A percentile compares a stretch with the other conserved stretches of the same genome.
Conservation (phyloP, 2,888 invertebrate species). For the Odontomyia ornata region DNA sequence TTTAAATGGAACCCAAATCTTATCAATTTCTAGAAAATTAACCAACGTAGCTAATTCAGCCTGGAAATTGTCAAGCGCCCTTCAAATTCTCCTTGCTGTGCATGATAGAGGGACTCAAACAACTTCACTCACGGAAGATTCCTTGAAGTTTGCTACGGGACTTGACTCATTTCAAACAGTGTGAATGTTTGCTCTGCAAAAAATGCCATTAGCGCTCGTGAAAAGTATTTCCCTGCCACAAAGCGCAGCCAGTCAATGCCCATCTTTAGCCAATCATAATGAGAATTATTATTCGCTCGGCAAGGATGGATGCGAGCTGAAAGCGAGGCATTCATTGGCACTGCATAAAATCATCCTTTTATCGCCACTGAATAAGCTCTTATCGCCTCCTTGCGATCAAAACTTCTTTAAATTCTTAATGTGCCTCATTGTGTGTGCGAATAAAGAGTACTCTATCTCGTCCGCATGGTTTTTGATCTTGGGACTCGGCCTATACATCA, state of each 20-base stretch:
- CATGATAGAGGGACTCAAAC: no score
- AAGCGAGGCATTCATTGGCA: conserved; percentile 21
- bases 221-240: neutral
- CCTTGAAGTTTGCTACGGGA: neutral
- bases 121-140: no score
- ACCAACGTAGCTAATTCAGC: no score
- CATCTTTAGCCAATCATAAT: conserved; percentile 28
- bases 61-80: no score
- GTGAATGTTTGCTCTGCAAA: neutral
- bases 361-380: conserved; percentile 37
- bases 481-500: conserved; percentile 32
- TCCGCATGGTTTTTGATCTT: conserved; percentile 37
- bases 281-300: conserved; percentile 29
- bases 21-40: no score
- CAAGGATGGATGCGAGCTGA: conserved; percentile 13
- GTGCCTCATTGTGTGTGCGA: conserved; percentile 46
- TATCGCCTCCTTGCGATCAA: conserved; percentile 47
- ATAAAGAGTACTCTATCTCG: conserved; percentile 35
- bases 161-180: neutral
- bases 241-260: conserved; percentile 9
- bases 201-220: neutral
- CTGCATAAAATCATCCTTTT: conserved; percentile 44
- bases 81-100: no score
- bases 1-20: no score
- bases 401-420: conserved; percentile 50